A percentile compares a stretch with the other conserved stretches of the same genome.
These are phyloP conservation scores for Centropus bengalensis DNA, from an alignment of 2,113 vertebrate species.

Conservation along the genomic window DNA sequence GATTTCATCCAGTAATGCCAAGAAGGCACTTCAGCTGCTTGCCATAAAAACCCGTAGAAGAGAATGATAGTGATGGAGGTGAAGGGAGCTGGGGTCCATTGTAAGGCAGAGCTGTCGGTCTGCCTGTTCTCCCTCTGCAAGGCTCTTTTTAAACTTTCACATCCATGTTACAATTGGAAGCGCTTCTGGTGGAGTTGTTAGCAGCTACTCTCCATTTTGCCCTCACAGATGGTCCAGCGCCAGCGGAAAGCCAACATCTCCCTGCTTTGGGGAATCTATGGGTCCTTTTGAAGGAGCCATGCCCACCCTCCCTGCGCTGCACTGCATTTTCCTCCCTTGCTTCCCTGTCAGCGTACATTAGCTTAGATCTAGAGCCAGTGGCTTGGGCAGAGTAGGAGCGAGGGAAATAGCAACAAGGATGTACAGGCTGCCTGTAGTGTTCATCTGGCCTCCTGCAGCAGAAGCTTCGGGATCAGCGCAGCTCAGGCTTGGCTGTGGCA, in stretches of 20 bases:
- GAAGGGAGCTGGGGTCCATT: background rate
- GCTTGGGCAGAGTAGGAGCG: background rate
- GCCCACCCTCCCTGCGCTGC: background rate
- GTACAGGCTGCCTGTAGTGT: background rate
- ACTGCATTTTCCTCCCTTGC: background rate
- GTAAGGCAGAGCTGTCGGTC: background rate
- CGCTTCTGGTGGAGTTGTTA: background rate
- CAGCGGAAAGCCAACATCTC: background rate
- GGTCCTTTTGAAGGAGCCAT: background rate
- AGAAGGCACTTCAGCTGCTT: background rate
- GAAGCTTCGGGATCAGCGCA: background rate
- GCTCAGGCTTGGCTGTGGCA: background rate
- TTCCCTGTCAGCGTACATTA: background rate
- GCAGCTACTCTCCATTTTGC: background rate
- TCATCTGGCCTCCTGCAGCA: background rate
- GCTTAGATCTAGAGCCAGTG: background rate
- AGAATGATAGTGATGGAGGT: background rate
- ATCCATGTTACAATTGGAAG: background rate
- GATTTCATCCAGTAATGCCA: background rate
- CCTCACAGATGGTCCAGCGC: background rate
- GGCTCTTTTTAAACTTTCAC: background rate
- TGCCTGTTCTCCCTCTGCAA: background rate
- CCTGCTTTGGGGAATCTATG: background rate
- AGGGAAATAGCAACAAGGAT: background rate
- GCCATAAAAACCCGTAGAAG: background rate